A percentile compares a stretch with the other conserved stretches of the same genome.
Evolutionary conservation across 92 coral and sea anemone genomes (phyloP).

Genomic region (Desmophyllum pertusum): DNA sequence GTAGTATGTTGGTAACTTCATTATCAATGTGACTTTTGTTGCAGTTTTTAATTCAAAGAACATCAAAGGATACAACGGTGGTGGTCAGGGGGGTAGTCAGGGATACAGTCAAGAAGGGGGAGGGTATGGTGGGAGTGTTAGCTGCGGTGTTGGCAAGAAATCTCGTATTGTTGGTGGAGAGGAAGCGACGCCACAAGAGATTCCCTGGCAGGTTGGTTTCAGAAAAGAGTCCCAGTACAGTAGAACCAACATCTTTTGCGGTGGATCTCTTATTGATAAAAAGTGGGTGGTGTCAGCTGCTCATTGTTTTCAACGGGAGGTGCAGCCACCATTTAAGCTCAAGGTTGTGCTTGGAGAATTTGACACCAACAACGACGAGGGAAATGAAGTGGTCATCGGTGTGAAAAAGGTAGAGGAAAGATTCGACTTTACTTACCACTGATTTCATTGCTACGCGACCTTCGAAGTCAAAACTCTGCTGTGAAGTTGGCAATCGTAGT

Average conservation of each 20-base stretch:
- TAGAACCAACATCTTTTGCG: conserved; percentile 45
- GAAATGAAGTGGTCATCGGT: conserved; percentile 50
- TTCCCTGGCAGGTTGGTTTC: conserved; percentile 73
- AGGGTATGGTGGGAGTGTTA: conserved; percentile 17
- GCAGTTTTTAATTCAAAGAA: background rate
- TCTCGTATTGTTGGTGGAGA: conserved; percentile 68
- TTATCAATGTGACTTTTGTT: background rate
- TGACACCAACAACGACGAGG: conserved; percentile 43
- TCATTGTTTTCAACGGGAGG: conserved; percentile 35
- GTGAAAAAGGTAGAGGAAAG: conserved; percentile 12
- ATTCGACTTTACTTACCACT: background rate
- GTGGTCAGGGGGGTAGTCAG: background rate
- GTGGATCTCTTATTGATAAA: conserved; percentile 57
- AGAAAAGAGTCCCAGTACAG: background rate
- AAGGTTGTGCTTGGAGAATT: conserved; percentile 52
- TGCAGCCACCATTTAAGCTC: background rate
- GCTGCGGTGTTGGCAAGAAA: conserved; percentile 44
- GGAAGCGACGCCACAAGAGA: conserved; percentile 46
- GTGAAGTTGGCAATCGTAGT: background rate
- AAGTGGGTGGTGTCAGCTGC: conserved; percentile 66
- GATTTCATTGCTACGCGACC: too few relatives aligned
- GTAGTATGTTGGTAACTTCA: too few relatives aligned
- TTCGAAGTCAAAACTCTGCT: background rate
- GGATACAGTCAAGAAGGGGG: background rate
- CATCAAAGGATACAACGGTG: background rate